A percentile compares a stretch with the other conserved stretches of the same genome.
phyloP scores from a whole-genome alignment of 2,888 invertebrate genomes.

The Ypsolopha scabrella region DNA sequence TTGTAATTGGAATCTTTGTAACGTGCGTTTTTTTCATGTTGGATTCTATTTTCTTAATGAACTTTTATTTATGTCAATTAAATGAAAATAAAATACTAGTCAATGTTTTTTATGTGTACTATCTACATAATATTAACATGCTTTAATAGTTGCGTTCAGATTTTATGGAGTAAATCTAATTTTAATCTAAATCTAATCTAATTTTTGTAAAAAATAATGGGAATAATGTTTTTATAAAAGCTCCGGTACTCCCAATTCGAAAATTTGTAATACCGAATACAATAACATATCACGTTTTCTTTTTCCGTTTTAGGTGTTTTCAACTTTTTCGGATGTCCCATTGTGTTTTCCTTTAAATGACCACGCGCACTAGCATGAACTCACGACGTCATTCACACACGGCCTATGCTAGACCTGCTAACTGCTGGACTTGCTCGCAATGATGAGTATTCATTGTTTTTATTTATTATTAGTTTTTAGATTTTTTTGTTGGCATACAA shows the following conservation, averaged over 20 bases:
- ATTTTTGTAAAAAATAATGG: neutral
- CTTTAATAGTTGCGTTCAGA: no score
- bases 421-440: conserved; percentile 59
- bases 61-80: no score
- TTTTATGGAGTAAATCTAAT: no score
- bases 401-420: conserved; percentile 21
- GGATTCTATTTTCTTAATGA: no score
- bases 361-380: conserved; percentile 51
- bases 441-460: conserved; percentile 65
- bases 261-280: conserved; percentile 25
- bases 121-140: no score
- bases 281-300: conserved; percentile 58
- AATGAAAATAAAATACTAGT: no score
- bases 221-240: neutral
- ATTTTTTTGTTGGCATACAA: neutral
- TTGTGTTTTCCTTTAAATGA: conserved; percentile 70
- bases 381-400: conserved; percentile 38
- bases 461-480: conserved; percentile 4
- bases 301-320: conserved; percentile 70
- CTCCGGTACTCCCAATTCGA: neutral
- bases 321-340: conserved; percentile 71
- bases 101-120: no score
- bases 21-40: no score
- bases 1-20: no score
- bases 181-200: no score